These are phyloP conservation scores for Ferdinandea cuprea DNA, from an alignment of 2,888 invertebrate species.

Conservation along the genomic window DNA sequence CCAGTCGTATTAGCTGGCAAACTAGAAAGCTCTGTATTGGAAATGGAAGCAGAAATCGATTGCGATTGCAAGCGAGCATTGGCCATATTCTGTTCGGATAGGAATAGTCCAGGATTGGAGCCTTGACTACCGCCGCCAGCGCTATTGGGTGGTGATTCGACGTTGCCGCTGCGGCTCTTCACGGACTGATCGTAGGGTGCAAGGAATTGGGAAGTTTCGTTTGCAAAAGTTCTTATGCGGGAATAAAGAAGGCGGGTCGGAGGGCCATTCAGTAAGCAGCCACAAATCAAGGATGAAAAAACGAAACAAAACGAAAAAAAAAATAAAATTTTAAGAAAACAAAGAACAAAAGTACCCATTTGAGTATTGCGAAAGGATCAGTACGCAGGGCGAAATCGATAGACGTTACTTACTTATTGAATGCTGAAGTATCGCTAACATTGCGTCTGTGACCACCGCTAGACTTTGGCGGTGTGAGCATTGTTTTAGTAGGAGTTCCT, in stretches of 20 bases:
- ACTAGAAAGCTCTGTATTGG: constrained; percentile 75
- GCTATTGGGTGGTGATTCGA: constrained; percentile 74
- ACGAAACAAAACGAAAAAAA: constrained; percentile 54
- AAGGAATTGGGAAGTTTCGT: constrained; percentile 89
- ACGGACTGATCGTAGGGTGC: constrained; percentile 89
- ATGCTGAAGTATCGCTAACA: constrained; percentile 92
- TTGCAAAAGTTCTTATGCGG: constrained; percentile 87
- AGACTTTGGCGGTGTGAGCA: constrained; percentile 80
- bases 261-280: constrained; percentile 55
- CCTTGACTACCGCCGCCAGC: constrained; percentile 74
- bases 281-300: constrained; percentile 51
- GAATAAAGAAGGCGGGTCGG: constrained; percentile 27
- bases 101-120: constrained; percentile 81
- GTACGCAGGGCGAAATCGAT: constrained; percentile 44
- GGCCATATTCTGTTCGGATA: constrained; percentile 78
- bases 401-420: constrained; percentile 87
- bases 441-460: constrained; percentile 88
- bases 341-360: constrained; percentile 22
- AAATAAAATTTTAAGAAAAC: constrained; percentile 74
- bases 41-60: constrained; percentile 79
- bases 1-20: constrained; percentile 65
- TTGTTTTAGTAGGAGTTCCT: constrained; percentile 80
- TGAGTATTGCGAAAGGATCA: constrained; percentile 50
- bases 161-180: constrained; percentile 83
- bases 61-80: constrained; percentile 73